Evolutionary conservation across 1,140 invertebrate species (phyloP).

Genomic region (Drosophila rhopaloa): DNA sequence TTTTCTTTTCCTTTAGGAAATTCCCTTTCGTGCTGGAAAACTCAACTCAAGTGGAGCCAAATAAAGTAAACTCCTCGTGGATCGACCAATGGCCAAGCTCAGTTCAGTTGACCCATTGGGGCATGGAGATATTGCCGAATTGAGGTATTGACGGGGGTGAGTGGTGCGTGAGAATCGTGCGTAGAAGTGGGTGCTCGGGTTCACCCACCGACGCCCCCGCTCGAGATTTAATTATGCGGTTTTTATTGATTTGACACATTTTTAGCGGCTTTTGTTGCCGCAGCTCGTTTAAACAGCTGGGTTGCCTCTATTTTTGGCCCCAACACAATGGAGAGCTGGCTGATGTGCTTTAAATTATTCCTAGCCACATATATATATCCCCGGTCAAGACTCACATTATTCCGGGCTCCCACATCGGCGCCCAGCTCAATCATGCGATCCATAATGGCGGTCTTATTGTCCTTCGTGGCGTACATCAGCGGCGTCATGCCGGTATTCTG

Average conservation of each 20-base stretch:
- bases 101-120: constrained; percentile 66
- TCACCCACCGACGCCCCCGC: constrained; percentile 54
- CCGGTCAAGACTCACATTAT: constrained; percentile 90
- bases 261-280: constrained; percentile 56
- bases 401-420: constrained; percentile 94
- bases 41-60: constrained; percentile 4
- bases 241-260: constrained; percentile 84
- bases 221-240: constrained; percentile 80
- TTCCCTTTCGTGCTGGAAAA: constrained; percentile 38
- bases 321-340: constrained; percentile 23
- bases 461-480: constrained; percentile 97
- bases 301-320: constrained; percentile 24
- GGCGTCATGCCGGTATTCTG: constrained; percentile 96
- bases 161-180: constrained; percentile 53
- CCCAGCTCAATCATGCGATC: constrained; percentile 96
- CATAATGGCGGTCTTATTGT: constrained; percentile 94
- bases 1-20: constrained; percentile 19
- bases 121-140: constrained; percentile 17
- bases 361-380: not conserved
- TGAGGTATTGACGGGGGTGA: constrained; percentile 15
- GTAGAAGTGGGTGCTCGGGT: constrained; percentile 40
- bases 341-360: constrained; percentile 39
- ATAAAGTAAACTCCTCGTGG: constrained; percentile 16
- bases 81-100: constrained; percentile 65
- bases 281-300: constrained; percentile 37